Conservation (phyloP, 2,888 invertebrate species). For the Nymphalis urticae region DNA sequence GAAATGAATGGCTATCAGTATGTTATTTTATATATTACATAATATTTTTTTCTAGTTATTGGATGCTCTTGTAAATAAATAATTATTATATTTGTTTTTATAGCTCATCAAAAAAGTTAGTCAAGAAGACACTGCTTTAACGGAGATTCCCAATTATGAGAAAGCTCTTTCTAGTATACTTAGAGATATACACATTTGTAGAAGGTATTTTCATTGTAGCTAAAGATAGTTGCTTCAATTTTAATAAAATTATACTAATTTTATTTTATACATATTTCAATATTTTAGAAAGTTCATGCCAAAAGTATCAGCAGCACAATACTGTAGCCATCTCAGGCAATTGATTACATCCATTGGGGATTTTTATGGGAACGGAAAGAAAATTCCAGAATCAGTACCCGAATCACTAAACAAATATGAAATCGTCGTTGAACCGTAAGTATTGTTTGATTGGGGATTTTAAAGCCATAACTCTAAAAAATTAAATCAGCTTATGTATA, state of each 20-base stretch:
- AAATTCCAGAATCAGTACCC: slow-evolving; percentile 88
- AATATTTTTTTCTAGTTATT: neutral
- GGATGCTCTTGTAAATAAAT: slow-evolving; percentile 15
- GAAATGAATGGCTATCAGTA: slow-evolving; percentile 96
- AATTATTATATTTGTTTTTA: slow-evolving; percentile 41
- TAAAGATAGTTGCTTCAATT: neutral
- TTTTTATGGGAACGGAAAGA: slow-evolving; percentile 74
- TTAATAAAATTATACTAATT: too few species aligned
- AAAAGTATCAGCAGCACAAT: slow-evolving; percentile 92
- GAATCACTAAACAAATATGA: slow-evolving; percentile 87
- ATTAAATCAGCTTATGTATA: too few species aligned
- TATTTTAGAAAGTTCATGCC: slow-evolving; percentile 91
- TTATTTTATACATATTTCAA: too few species aligned
- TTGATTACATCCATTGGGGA: slow-evolving; percentile 93
- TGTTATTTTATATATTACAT: too few species aligned
- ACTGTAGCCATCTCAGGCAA: slow-evolving; percentile 91
- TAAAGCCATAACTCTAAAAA: too few species aligned
- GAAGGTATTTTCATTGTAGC: slow-evolving; percentile 82
- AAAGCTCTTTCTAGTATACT: slow-evolving; percentile 91
- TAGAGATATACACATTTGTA: slow-evolving; percentile 90
- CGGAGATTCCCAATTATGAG: slow-evolving; percentile 91
- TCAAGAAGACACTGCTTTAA: slow-evolving; percentile 87
- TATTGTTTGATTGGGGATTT: slow-evolving; percentile 41
- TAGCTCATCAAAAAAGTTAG: slow-evolving; percentile 91
- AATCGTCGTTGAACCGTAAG: slow-evolving; percentile 94